Base-by-base conservation (phyloP, 2,797 vertebrate genomes). In the Sciaenops ocellatus region DNA sequence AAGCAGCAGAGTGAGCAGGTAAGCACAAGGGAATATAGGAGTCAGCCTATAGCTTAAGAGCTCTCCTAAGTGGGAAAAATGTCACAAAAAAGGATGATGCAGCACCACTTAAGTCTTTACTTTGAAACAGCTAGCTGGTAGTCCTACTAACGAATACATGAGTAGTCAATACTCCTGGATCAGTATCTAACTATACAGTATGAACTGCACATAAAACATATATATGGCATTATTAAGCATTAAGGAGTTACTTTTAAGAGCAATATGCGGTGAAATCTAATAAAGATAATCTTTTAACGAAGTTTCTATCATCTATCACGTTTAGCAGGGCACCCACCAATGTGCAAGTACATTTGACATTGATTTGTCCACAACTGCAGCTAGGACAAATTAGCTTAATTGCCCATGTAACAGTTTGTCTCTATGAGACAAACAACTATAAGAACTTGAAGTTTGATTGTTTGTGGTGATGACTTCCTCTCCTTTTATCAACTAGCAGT, bases 1-100 rank as follows among this genome's bases (percentile, higher is more conserved):
- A 73, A 66, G 34, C 20, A 52, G 34, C 57, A 57, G 30, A 54
- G 42, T 42, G 61, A 70, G 26, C 69, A 54, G 28, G 63, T 55
- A 26, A 59, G n/a, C 51, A 47, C 52, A 48, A 24, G 2, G 28
- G 24, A 62, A 54, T 26, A 63, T 5, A 13, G 8, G 34, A 48
- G 48, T 54, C 59, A 57, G 73, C 15, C 48, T 22, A 0, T 28
- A 0, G 38, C 51, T 22, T 5, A 59, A 62, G 46, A 13, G 46
- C 63, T 24, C 52, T 15, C 68, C 71, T 24, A 41, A 54, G 67
- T 13, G 61, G 22, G 66, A 22, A 26, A 50, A 54, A 42, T 26
- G 8, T 48, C 6, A 24, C 9, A 41, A 76, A 54, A 44, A 42
- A 20, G 6, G 10, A 11, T 41, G 54, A 74, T 20, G 44, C 44